These are phyloP conservation scores for Globia sparganii DNA, from an alignment of 2,888 invertebrate genomes.

Conservation along the genomic window DNA sequence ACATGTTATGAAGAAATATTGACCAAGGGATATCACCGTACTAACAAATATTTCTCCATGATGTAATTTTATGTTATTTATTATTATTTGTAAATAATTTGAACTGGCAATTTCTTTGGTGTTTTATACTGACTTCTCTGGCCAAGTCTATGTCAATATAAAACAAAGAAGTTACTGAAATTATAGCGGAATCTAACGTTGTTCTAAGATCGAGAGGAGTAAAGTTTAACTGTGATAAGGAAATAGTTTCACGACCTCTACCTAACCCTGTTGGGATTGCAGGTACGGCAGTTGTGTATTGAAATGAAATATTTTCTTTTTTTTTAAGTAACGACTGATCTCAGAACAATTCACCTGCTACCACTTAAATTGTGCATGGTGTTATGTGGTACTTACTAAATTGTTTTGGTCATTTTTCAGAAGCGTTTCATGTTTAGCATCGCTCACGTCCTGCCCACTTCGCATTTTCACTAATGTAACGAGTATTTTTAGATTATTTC, in stretches of 20 bases:
- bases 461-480: slow-evolving; percentile 64
- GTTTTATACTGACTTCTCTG: slow-evolving; percentile 57
- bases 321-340: slow-evolving; percentile 54
- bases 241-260: slow-evolving; percentile 15
- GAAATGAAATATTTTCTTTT: slow-evolving; percentile 5
- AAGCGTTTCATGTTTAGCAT: slow-evolving; percentile 65
- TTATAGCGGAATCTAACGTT: slow-evolving; percentile 59
- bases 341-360: slow-evolving; percentile 68
- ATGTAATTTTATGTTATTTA: slow-evolving; percentile 73
- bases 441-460: slow-evolving; percentile 60
- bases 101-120: slow-evolving; percentile 73
- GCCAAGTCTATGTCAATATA: slow-evolving; percentile 43
- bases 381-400: slow-evolving; percentile 87
- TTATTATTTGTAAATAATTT: slow-evolving; percentile 67
- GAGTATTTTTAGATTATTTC: slow-evolving; percentile 63
- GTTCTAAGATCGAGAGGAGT: slow-evolving; percentile 68
- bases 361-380: slow-evolving; percentile 83
- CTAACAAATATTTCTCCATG: slow-evolving; percentile 86
- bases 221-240: neutral
- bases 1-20: slow-evolving; percentile 88
- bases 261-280: slow-evolving; percentile 4
- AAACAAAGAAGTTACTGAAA: slow-evolving; percentile 62
- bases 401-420: slow-evolving; percentile 68
- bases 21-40: slow-evolving; percentile 47
- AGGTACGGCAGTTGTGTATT: slow-evolving; percentile 28